Conservation (phyloP, 2,888 invertebrate species). For the Hypercompe scribonia region DNA sequence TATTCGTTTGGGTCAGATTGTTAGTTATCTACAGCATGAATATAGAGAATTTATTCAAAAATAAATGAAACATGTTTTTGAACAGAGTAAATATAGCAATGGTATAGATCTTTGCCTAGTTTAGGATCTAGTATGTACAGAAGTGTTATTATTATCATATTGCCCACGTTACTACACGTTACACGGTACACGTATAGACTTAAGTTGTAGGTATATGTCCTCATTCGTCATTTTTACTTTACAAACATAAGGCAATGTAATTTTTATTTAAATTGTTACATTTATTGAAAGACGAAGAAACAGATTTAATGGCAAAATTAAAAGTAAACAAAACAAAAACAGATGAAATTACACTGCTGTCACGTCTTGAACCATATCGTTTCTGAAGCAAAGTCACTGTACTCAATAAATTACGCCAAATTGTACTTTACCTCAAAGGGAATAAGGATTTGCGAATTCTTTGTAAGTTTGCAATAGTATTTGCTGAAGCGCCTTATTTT, state of each 20-base stretch:
- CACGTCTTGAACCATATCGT: conserved; percentile 65
- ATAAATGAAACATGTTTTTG: too few species aligned
- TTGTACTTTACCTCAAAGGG: not conserved
- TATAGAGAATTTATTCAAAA: too few species aligned
- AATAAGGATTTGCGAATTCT: not conserved
- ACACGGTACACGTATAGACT: too few species aligned
- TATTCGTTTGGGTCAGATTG: too few species aligned
- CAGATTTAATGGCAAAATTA: conserved; percentile 30
- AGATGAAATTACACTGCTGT: conserved; percentile 67
- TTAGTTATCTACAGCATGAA: too few species aligned
- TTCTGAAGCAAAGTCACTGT: conserved; percentile 34
- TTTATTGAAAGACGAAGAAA: not conserved
- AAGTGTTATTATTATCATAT: not conserved
- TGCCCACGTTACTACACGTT: not conserved
- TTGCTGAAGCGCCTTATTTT: conserved; percentile 71
- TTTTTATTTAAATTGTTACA: not conserved
- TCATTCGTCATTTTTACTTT: too few species aligned
- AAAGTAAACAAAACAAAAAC: conserved; percentile 48
- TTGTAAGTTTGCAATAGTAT: conserved; percentile 48
- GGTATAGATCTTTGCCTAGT: not conserved
- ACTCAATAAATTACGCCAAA: conserved; percentile 1
- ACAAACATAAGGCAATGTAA: not conserved
- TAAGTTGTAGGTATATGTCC: not conserved
- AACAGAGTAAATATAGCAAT: not conserved
- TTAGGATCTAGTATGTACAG: not conserved